Evolutionary conservation across 2,113 vertebrate species (phyloP), one percentile per base, ranked within the genome.

Genomic region (Synchiropus splendidus): DNA sequence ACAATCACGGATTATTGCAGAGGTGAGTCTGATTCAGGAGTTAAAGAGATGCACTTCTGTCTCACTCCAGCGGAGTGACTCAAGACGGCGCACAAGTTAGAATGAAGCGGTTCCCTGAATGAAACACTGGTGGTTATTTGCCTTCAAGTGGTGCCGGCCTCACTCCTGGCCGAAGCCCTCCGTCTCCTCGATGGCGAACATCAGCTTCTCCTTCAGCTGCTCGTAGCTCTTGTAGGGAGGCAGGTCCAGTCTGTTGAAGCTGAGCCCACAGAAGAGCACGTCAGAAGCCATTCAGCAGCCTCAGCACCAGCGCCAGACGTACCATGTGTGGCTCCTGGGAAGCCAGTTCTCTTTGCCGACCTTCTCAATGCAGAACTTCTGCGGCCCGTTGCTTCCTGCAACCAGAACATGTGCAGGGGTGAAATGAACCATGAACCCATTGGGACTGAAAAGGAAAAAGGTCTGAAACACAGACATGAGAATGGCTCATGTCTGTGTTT

Each of bases 281-380:
- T n/a, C n/a, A 52, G 11, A 14, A 9, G 15, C 48, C 35, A 32
- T 3, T 1, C 31, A 1, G 48, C 12, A 44, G 37, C 16, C 9
- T 33, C 2, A 40, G 3, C n/a, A 40, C 10, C 9, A 5, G 9
- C n/a, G 2, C 9, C 36, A 12, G 41, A 71, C 91, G 89, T 69
- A 97, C 95, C 95, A 99, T 6, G 94, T 99, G 66, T 99, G 95
- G 84, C 95, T 99, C 75, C 95, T 88, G 4, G 94, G 94, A 65
- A 99, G 83, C 92, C 93, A 99, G 77, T 98, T 99, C 77, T 99
- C 95, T 67, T 97, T 97, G 16, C 95, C 95, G 58, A 99, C 95
- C 72, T 98, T 99, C 66, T 99, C 95, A 35, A 99, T 88, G 45
- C 94, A 99, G 68, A 99, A 99, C 66, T 98, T 99, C 45, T 97